Percentiles rank a stretch among this genome's conserved stretches.
phyloP scores from a whole-genome alignment of 2,113 vertebrate species.

The Pungitius pungitius region DNA sequence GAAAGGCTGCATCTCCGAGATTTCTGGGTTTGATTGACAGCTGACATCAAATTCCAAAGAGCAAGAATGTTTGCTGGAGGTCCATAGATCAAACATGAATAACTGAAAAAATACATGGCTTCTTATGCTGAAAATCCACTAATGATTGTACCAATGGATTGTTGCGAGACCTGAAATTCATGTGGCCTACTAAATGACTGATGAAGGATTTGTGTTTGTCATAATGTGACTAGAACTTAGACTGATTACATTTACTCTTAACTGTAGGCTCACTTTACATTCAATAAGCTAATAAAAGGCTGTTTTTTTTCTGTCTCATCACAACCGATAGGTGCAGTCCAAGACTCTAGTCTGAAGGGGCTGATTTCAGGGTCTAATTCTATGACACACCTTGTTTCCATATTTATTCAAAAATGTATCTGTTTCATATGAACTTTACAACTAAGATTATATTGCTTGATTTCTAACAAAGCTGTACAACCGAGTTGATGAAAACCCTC shows the following conservation, averaged over 20 bases:
- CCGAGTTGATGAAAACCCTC: neutral
- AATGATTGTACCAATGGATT: neutral
- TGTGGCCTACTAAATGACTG: neutral
- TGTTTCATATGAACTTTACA: neutral
- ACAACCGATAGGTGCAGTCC: constrained; percentile 2
- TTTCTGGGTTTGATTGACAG: constrained; percentile 40
- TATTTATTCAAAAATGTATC: neutral
- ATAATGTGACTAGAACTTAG: constrained; percentile 11
- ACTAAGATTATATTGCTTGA: constrained; percentile 5
- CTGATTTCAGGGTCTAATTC: neutral
- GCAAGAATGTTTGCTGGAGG: constrained; percentile 16
- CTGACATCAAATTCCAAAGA: constrained; percentile 56
- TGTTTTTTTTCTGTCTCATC: constrained; percentile 21
- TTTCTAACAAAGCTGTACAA: constrained; percentile 5
- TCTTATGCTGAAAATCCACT: constrained; percentile 16
- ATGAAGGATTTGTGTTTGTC: neutral
- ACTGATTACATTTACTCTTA: constrained; percentile 8
- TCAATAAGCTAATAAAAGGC: constrained; percentile 47
- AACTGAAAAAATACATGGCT: constrained; percentile 29
- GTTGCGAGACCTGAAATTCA: neutral
- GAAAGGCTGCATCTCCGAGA: constrained; percentile 33
- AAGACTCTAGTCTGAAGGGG: neutral
- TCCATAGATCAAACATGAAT: constrained; percentile 23
- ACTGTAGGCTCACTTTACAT: constrained; percentile 46
- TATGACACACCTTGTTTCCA: neutral